Base-by-base conservation (phyloP, 2,113 vertebrate species). In the Balaeniceps rex region DNA sequence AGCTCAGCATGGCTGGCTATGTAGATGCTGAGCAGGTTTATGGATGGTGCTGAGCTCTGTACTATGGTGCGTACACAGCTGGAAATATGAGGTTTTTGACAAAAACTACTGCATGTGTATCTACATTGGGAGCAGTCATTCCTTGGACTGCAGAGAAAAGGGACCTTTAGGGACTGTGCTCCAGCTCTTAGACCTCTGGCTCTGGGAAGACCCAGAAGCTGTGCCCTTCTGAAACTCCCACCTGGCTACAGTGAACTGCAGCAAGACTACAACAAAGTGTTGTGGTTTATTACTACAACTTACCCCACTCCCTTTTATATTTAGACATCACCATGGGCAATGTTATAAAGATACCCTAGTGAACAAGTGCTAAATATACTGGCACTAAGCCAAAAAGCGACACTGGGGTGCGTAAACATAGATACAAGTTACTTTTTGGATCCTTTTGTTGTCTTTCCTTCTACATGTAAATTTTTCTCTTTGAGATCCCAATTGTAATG, bases 401-500 rank as follows among this genome's bases (percentile, higher is more conserved):
- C 18, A 15, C 24, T 0, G 4, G 28, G 11, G 4, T 57, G 10
- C 10, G n/a, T 60, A 55, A 70, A 9, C 55, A 58, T 17, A 71
- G 9, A 9, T 31, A 31, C 2, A 57, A 60, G 11, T 44, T 24
- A 57, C 8, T 31, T 75, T 57, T 75, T 44, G 5, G 3, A 55
- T 54, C 4, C 5, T 63, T 65, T 49, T 71, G 2, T 29, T 71
- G 5, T 34, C 14, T 74, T 61, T 78, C 19, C 15, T 70, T 87
- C 34, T 44, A 11, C 4, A 11, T 22, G 4, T 22, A 52, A 2
- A 3, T 46, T 46, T 68, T 64, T 54, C 25, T 38, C 5, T 21
- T 87, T 89, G 16, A 29, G 4, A 57, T 61, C 24, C 5, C 0
- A 0, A 22, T 49, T 0, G 0, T 47, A 65, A 61, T 57, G 21